phyloP scores from a whole-genome alignment of 2,888 invertebrate species.

The Serrognathus titanus region DNA sequence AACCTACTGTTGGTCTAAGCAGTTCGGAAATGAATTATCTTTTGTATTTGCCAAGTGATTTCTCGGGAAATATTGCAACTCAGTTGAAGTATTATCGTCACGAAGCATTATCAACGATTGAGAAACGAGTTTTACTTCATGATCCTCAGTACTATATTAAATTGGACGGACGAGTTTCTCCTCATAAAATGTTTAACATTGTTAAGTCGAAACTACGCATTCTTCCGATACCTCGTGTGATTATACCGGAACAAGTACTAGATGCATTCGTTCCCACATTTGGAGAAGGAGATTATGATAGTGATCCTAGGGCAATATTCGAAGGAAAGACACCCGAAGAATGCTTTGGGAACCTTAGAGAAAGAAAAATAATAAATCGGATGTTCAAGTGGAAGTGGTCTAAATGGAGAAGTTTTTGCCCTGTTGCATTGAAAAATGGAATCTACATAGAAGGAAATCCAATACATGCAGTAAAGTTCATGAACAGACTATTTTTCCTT shows the following conservation, averaged over 20 bases:
- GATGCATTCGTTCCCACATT: constrained; percentile 16
- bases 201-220: constrained; percentile 48
- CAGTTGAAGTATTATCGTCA: constrained; percentile 55
- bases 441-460: constrained; percentile 51
- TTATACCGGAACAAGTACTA: constrained; percentile 41
- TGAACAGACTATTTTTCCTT: constrained; percentile 61
- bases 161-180: constrained; percentile 56
- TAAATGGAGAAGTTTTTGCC: constrained; percentile 60
- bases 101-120: constrained; percentile 49
- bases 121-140: constrained; percentile 53
- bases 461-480: constrained; percentile 57
- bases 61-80: constrained; percentile 45
- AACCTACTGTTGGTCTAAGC: constrained; percentile 21
- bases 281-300: constrained; percentile 22
- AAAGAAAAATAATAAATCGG: constrained; percentile 34
- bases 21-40: constrained; percentile 47
- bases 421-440: constrained; percentile 61
- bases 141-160: constrained; percentile 56
- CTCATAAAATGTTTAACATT: constrained; percentile 52
- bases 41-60: constrained; percentile 52
- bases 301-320: constrained; percentile 30
- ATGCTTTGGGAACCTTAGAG: constrained; percentile 37
- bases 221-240: constrained; percentile 40
- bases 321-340: constrained; percentile 35
- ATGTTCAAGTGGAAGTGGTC: constrained; percentile 53